Evolutionary conservation across 1,140 invertebrate genomes (phyloP).

Genomic region (Apis florea): DNA sequence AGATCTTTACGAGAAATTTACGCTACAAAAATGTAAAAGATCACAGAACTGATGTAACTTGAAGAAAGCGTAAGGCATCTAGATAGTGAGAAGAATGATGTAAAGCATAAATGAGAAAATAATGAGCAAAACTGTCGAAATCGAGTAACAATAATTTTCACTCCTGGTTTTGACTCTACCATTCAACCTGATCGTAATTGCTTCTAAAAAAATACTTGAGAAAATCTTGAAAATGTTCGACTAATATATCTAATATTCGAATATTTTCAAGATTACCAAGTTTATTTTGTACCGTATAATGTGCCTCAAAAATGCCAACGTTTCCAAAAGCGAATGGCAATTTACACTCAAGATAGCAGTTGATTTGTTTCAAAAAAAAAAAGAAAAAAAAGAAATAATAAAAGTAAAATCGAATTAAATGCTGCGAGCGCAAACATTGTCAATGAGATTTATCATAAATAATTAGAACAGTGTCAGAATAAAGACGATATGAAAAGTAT

Average conservation of each 20-base stretch:
- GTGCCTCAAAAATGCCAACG: conserved; percentile 32
- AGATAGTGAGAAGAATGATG: conserved; percentile 38
- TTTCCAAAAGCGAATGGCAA: conserved; percentile 6
- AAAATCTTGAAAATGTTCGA: conserved; percentile 3
- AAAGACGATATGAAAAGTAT: background rate
- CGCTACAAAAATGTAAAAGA: background rate
- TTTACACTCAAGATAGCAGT: conserved; percentile 8
- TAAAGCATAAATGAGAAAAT: conserved; percentile 27
- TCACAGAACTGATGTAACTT: background rate
- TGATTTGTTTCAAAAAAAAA: conserved; percentile 8
- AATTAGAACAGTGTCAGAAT: background rate
- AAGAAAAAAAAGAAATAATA: background rate
- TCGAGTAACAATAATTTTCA: conserved; percentile 24
- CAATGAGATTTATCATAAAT: conserved; percentile 4
- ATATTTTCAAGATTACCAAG: conserved; percentile 9
- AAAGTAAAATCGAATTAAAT: conserved; percentile 17
- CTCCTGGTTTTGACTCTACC: conserved; percentile 5
- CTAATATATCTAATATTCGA: background rate
- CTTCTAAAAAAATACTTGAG: background rate
- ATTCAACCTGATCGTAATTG: conserved; percentile 33
- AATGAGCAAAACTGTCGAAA: conserved; percentile 20
- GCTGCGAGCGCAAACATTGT: conserved; percentile 18
- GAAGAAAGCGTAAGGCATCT: conserved; percentile 15
- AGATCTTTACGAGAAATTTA: conserved; percentile 7
- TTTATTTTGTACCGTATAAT: conserved; percentile 38